Conservation (phyloP, 2,888 invertebrate species). For the Caenorhabditis afra region DNA sequence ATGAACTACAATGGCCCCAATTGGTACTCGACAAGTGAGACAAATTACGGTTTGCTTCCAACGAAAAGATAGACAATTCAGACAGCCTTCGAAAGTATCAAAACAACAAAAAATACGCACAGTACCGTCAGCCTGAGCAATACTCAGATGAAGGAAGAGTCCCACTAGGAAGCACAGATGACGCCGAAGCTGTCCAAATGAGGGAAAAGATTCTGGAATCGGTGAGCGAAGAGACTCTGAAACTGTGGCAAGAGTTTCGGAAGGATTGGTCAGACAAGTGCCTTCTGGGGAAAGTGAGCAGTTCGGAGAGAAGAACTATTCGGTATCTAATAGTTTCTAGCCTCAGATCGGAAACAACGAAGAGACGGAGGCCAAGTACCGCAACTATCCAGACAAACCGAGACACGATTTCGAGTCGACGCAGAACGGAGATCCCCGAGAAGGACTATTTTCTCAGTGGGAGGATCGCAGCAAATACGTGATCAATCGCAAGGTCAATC, state of each 20-base stretch:
- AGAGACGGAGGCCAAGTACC: neutral
- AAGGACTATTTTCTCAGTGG: neutral
- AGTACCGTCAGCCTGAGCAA: constrained; percentile 1
- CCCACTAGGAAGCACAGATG: constrained; percentile 10
- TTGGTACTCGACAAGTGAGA: constrained; percentile 45
- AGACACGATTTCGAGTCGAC: neutral
- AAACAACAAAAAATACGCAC: neutral
- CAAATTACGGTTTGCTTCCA: neutral
- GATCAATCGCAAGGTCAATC: neutral
- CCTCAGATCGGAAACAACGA: neutral
- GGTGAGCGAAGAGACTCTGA: constrained; percentile 11
- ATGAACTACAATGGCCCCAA: constrained; percentile 21
- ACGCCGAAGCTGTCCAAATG: constrained; percentile 10
- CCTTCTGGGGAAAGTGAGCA: constrained; percentile 15
- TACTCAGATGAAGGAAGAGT: constrained; percentile 35
- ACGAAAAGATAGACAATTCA: neutral
- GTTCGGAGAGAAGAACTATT: neutral
- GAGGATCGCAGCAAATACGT: constrained; percentile 2
- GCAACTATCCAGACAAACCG: neutral
- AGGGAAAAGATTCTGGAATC: constrained; percentile 1
- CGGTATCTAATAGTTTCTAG: neutral
- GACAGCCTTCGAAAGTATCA: constrained; percentile 18
- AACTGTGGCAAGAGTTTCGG: constrained; percentile 5
- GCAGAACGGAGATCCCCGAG: neutral
- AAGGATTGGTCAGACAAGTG: constrained; percentile 12